Evolutionary conservation across 2,113 vertebrate genomes (phyloP).

Genomic region (Bubo bubo): DNA sequence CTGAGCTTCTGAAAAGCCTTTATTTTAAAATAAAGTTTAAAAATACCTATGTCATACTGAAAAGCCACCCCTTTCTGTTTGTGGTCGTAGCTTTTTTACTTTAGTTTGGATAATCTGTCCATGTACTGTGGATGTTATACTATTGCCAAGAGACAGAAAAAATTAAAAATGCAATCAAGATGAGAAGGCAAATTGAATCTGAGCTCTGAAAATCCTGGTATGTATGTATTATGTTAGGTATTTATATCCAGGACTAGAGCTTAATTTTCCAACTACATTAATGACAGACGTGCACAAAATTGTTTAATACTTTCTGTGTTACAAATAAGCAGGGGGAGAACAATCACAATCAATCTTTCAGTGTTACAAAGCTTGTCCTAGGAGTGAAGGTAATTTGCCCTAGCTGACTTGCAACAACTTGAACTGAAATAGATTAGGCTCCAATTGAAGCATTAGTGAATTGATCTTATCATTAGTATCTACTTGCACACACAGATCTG

Average conservation of each 20-base stretch:
- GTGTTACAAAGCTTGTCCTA: neutral
- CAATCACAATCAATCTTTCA: neutral
- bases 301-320: neutral
- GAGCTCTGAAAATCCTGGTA: neutral
- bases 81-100: neutral
- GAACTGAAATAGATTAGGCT: neutral
- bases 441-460: neutral
- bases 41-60: neutral
- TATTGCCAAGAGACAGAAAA: neutral
- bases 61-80: neutral
- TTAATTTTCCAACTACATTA: neutral
- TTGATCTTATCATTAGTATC: neutral
- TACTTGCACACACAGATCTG: neutral
- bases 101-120: neutral
- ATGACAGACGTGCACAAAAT: neutral
- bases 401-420: neutral
- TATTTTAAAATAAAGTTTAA: neutral
- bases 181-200: neutral
- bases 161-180: neutral
- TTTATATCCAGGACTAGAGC: neutral
- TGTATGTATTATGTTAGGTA: neutral
- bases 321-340: neutral
- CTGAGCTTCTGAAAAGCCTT: neutral
- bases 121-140: neutral
- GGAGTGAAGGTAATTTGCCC: neutral